Conservation (phyloP, 2,113 vertebrate genomes). For the Entomyzon cyanotis region DNA sequence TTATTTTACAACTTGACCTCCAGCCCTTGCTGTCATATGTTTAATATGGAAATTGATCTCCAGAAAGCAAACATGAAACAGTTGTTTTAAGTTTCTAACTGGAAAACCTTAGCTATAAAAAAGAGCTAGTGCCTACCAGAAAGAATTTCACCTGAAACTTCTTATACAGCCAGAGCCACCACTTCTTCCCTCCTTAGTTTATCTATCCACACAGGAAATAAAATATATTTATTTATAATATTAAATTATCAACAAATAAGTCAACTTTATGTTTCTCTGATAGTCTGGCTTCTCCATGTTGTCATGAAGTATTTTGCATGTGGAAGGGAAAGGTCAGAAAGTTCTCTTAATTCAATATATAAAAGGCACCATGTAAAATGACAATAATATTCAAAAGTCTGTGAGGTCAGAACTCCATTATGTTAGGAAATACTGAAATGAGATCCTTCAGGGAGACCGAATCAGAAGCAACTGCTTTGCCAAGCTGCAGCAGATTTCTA, state of each 20-base stretch:
- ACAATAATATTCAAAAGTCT: not conserved
- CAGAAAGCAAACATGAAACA: not conserved
- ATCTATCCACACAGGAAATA: not conserved
- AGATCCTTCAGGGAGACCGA: not conserved
- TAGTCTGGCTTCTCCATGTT: not conserved
- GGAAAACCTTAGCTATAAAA: not conserved
- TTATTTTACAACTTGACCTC: fast-evolving
- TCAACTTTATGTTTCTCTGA: not conserved
- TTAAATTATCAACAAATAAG: not conserved
- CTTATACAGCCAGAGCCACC: not conserved
- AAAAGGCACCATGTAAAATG: not conserved
- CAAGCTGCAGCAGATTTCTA: not conserved
- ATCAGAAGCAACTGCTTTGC: not conserved
- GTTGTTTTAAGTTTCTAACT: not conserved
- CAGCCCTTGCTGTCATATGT: not conserved
- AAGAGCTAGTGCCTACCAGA: not conserved
- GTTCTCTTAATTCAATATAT: not conserved
- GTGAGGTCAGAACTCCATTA: not conserved
- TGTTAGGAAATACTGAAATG: not conserved
- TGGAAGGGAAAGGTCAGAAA: not conserved
- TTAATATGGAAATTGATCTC: not conserved
- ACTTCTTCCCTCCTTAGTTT: not conserved
- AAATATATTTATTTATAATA: not conserved
- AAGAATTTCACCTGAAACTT: not conserved
- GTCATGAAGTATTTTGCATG: not conserved